phyloP scores from a whole-genome alignment of 2,113 vertebrate genomes.

The Meriones unguiculatus region DNA sequence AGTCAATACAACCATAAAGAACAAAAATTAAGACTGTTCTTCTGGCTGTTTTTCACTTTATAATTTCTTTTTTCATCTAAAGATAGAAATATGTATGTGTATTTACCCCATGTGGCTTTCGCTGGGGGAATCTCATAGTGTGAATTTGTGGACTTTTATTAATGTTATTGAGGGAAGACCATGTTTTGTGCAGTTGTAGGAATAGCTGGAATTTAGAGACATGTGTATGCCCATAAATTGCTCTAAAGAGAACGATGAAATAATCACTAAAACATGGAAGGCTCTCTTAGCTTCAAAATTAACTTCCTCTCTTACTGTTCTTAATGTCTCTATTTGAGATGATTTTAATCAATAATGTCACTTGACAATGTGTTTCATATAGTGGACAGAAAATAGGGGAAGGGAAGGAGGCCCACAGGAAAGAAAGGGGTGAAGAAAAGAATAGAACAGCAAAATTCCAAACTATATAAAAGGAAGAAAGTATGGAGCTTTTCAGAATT shows the following conservation, averaged over 20 bases:
- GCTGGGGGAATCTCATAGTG: not conserved
- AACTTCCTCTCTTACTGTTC: not conserved
- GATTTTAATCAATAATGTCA: slow-evolving; percentile 50
- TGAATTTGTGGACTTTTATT: slow-evolving; percentile 38
- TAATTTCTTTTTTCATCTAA: not conserved
- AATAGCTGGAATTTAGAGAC: slow-evolving; percentile 41
- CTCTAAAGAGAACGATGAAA: slow-evolving; percentile 23
- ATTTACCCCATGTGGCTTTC: not conserved
- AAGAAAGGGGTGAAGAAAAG: not conserved
- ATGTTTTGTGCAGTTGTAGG: slow-evolving; percentile 43
- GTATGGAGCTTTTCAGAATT: not conserved
- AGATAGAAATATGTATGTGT: not conserved
- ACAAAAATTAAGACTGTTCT: not conserved
- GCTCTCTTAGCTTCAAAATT: not conserved
- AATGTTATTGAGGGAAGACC: slow-evolving; percentile 4
- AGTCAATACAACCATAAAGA: not conserved
- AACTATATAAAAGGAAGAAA: not conserved
- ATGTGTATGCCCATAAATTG: not conserved
- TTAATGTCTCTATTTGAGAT: slow-evolving; percentile 40
- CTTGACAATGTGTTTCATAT: slow-evolving; percentile 12
- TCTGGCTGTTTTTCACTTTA: not conserved
- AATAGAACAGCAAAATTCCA: not conserved
- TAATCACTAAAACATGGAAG: slow-evolving; percentile 58
- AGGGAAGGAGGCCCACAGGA: not conserved
- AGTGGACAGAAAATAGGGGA: not conserved